Base-by-base conservation (phyloP, 2,888 invertebrate species). In the Nomada fucata region DNA sequence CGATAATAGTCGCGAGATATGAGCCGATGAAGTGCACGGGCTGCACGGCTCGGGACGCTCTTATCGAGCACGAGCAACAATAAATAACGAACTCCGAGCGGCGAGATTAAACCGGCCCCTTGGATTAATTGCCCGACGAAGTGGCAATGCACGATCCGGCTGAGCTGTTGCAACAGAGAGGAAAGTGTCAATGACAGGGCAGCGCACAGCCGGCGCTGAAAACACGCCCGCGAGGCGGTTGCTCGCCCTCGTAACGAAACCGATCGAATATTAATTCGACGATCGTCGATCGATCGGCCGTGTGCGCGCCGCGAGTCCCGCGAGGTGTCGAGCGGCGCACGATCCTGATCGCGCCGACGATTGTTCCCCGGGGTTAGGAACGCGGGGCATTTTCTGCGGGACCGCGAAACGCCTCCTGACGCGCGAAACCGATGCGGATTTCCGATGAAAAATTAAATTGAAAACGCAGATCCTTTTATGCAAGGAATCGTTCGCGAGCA, bases 81-180 rank as follows among this genome's bases (percentile, higher is more conserved):
- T 82, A 84, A 82, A 82, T 84, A 82, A 82, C 47, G 3, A 59
- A 64, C 50, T 65, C 26, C 61, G 65, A 47, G 52, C 53, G 75
- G 65, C 20, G 63, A 82, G 82, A 82, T 78, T 72, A 53, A 61
- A 73, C 65, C 83, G 60, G 29, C 57, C 61, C 47, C 70, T 26
- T 67, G 76, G 82, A 83, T 83, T 83, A 83, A 78, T 82, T 82
- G 83, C 78, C 69, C 64, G 78, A 68, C 74, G 68, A 74, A 81
- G 74, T 83, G 77, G 81, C 61, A 77, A 77, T 65, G 72, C 81
- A 67, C 82, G 70, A 80, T 76, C 61, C 53, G 42, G 47, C 11
- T 13, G 10, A 20, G 5, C 3, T 3, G 71, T 79, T 75, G 75
- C 82, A 71, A 69, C 57, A 74, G 53, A 64, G 68, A 18, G 72